These are phyloP conservation scores for Oegoconia quadripuncta DNA, from an alignment of 2,888 invertebrate species.

Conservation along the genomic window DNA sequence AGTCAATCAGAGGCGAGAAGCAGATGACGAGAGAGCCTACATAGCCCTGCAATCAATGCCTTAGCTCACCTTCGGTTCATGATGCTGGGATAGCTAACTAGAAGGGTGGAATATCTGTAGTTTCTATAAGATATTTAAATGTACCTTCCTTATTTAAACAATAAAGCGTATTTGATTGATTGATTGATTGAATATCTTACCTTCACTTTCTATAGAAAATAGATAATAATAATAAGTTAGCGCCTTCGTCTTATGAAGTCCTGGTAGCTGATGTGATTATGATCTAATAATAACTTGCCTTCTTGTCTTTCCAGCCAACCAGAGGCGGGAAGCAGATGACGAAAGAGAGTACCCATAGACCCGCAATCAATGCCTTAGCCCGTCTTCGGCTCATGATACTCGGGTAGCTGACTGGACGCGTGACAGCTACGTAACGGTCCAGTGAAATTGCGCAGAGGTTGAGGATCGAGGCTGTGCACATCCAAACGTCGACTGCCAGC, in stretches of 20 bases:
- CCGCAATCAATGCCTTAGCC: constrained; percentile 91
- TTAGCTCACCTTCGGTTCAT: constrained; percentile 93
- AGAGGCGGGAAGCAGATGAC: constrained; percentile 98
- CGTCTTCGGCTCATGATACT: constrained; percentile 91
- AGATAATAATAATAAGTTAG: no score
- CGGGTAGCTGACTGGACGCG: constrained; percentile 96
- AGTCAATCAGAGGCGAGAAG: constrained; percentile 96
- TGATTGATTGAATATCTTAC: no score
- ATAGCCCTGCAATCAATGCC: constrained; percentile 91
- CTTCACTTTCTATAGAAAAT: no score
- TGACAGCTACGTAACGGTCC: constrained; percentile 97
- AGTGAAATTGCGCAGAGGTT: constrained; percentile 97
- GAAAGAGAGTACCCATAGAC: constrained; percentile 97
- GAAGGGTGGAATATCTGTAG: constrained; percentile 98
- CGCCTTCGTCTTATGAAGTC: background rate
- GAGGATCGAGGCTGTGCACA: constrained; percentile 98
- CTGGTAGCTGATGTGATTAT: no score
- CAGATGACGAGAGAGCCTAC: constrained; percentile 97
- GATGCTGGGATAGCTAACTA: constrained; percentile 96
- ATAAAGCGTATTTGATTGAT: no score
- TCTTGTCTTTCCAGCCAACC: constrained; percentile 92
- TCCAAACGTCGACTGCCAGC: constrained; percentile 98
- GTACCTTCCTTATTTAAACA: no score
- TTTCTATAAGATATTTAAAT: no score
- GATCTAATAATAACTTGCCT: constrained; percentile 43